Evolutionary conservation across 2,888 invertebrate species (phyloP).

Genomic region (Noctua fimbriata): DNA sequence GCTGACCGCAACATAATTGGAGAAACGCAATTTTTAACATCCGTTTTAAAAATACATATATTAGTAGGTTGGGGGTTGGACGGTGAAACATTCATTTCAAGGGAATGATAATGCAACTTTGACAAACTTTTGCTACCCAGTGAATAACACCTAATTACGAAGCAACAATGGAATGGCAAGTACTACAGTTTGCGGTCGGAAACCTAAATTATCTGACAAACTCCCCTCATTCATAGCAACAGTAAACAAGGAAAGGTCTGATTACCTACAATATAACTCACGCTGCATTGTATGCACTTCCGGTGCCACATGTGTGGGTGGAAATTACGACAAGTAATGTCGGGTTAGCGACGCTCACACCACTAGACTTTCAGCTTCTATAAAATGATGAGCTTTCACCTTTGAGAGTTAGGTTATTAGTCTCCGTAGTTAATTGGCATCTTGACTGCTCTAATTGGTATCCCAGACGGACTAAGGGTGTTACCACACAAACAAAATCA

Average conservation of each 20-base stretch:
- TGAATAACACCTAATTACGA: background rate
- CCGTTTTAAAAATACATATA: background rate
- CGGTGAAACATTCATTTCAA: background rate
- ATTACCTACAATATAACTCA: background rate
- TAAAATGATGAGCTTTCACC: background rate
- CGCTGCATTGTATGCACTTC: background rate
- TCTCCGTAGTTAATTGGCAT: background rate
- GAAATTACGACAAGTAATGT: slow-evolving; percentile 3
- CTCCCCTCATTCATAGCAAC: background rate
- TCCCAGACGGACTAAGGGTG: background rate
- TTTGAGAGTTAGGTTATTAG: background rate
- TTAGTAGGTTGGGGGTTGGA: background rate
- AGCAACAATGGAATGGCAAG: background rate
- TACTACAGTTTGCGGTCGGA: background rate
- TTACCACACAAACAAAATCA: no score
- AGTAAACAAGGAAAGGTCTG: background rate
- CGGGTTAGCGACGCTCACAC: background rate
- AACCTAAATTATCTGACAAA: background rate
- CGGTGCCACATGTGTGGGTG: background rate
- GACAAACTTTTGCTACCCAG: no score
- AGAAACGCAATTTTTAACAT: background rate
- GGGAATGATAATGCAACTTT: background rate
- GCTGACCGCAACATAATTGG: background rate
- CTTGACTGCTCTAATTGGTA: background rate
- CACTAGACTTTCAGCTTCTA: no score